Evolutionary conservation across 1,140 invertebrate species (phyloP).

Genomic region (Subanguina moxae): DNA sequence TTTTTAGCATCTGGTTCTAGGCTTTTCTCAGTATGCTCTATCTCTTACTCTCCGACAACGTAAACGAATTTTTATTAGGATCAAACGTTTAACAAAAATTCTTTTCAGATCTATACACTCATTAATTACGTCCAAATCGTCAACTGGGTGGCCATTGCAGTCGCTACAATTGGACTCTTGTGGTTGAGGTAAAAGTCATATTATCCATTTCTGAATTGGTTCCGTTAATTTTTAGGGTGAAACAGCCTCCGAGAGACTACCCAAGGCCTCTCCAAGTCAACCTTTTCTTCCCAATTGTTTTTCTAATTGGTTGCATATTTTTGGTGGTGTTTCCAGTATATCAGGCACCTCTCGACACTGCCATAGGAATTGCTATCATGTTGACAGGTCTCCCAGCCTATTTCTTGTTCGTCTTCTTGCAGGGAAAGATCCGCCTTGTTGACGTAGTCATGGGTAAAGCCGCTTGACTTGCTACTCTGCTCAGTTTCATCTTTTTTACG

Average conservation of each 20-base stretch:
- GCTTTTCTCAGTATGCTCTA: slow-evolving; percentile 70
- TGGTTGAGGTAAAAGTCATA: slow-evolving; percentile 73
- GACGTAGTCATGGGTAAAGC: slow-evolving; percentile 36
- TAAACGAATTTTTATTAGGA: slow-evolving; percentile 59
- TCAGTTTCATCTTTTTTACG: neutral
- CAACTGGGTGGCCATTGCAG: slow-evolving; percentile 95
- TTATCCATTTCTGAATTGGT: neutral
- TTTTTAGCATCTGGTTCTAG: slow-evolving; percentile 62
- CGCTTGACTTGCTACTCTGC: slow-evolving; percentile 5
- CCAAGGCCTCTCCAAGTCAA: slow-evolving; percentile 50
- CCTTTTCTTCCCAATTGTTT: slow-evolving; percentile 76
- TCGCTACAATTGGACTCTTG: slow-evolving; percentile 85
- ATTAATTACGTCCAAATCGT: slow-evolving; percentile 79
- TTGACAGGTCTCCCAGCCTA: slow-evolving; percentile 82
- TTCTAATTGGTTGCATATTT: slow-evolving; percentile 82
- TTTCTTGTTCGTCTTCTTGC: slow-evolving; percentile 68
- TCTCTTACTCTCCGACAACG: slow-evolving; percentile 76
- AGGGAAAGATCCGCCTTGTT: slow-evolving; percentile 29
- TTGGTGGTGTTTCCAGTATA: slow-evolving; percentile 91
- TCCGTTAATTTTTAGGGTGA: slow-evolving; percentile 22
- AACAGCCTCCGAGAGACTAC: slow-evolving; percentile 38
- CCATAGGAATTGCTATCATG: slow-evolving; percentile 80
- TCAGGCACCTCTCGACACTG: slow-evolving; percentile 83
- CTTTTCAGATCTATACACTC: slow-evolving; percentile 67
- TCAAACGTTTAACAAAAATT: neutral